phyloP scores from a whole-genome alignment of 2,888 invertebrate genomes.

The Platypus cylindrus region DNA sequence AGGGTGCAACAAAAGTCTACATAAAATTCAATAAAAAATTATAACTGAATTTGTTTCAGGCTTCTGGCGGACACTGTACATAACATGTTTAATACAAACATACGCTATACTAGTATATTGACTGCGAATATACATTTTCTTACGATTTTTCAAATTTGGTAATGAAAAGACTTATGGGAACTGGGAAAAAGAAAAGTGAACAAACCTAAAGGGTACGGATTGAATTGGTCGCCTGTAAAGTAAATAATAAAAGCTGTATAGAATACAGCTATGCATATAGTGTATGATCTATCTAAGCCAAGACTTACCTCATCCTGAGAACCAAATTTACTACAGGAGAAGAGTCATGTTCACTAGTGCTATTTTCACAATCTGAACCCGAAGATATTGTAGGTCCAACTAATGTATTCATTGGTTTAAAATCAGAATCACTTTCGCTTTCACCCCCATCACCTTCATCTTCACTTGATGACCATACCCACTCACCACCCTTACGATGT shows the following conservation, averaged over 20 bases:
- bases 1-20: too few relatives aligned
- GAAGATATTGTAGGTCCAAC: conserved; percentile 33
- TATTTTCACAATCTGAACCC: conserved; percentile 36
- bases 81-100: too few relatives aligned
- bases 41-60: too few relatives aligned
- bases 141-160: too few relatives aligned
- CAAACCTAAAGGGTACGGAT: conserved; percentile 12
- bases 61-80: too few relatives aligned
- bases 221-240: conserved; percentile 10
- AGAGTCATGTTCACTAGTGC: conserved; percentile 30
- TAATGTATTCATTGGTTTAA: conserved; percentile 36
- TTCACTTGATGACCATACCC: conserved; percentile 97
- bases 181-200: conserved; percentile 5
- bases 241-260: too few relatives aligned
- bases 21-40: too few relatives aligned
- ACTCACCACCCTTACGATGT: conserved; percentile 90
- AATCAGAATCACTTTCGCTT: conserved; percentile 41
- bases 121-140: too few relatives aligned
- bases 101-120: too few relatives aligned
- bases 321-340: conserved; percentile 61
- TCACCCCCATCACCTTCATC: conserved; percentile 60
- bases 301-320: conserved; percentile 64
- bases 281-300: too few relatives aligned
- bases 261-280: too few relatives aligned
- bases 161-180: conserved; percentile 3